These are phyloP conservation scores for Anabacerthia variegaticeps DNA, from an alignment of 2,797 vertebrate species.

Conservation along the genomic window DNA sequence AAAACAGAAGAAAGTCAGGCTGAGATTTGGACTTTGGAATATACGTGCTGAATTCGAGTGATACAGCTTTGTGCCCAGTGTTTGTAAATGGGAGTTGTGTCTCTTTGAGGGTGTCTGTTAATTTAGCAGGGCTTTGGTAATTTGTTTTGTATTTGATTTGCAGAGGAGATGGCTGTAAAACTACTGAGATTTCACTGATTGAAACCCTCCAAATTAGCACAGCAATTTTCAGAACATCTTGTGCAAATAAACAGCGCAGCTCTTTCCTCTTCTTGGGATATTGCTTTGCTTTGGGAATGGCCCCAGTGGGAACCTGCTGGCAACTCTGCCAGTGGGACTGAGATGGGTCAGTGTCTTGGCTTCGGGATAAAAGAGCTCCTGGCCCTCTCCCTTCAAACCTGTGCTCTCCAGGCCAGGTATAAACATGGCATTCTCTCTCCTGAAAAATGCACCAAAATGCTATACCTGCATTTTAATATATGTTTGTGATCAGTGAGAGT, in stretches of 20 bases:
- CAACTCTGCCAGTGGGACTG: background rate
- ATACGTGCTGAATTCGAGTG: background rate
- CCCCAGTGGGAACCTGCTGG: background rate
- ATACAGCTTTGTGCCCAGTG: background rate
- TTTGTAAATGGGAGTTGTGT: background rate
- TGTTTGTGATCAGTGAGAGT: background rate
- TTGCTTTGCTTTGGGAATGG: background rate
- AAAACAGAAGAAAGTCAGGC: background rate
- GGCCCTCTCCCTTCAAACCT: background rate
- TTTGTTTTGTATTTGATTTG: background rate
- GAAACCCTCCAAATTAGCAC: background rate
- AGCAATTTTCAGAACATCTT: constrained; percentile 4
- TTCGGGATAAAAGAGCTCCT: background rate
- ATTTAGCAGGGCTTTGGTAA: constrained; percentile 8
- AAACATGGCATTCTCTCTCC: background rate
- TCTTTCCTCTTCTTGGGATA: background rate
- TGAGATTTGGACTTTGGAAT: background rate
- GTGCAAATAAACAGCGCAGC: background rate
- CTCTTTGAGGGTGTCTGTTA: background rate
- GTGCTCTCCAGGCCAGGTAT: background rate
- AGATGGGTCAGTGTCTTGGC: background rate
- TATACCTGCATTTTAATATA: background rate
- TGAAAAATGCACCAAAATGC: background rate
- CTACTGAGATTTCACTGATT: background rate
- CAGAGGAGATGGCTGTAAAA: background rate